Base-by-base conservation (phyloP, 2,797 vertebrate species). In the Brachyalestes nurse region DNA sequence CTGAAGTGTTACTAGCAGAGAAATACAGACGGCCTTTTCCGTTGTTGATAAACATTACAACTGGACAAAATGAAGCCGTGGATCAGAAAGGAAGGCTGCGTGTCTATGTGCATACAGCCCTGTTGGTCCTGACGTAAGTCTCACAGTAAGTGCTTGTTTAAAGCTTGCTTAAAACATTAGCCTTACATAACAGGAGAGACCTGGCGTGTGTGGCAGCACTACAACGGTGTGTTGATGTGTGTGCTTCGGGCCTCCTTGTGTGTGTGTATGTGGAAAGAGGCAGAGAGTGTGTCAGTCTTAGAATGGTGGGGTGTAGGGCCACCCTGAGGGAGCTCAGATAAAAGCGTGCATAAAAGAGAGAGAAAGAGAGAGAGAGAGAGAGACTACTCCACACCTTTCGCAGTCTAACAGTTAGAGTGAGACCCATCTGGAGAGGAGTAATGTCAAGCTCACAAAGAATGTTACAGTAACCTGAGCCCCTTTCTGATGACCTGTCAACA, bases 401-500 rank as follows among this genome's bases (percentile, higher is more conserved):
- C 45, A 25, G 49, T 23, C 25, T 8, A 78, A 64, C 16, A 45
- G 14, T 23, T 5, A 55, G 23, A 81, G 71, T 69, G 12, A 71
- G 45, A 77, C 23, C 64, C 65, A 75, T 83, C 51, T 28, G 61
- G 79, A 83, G 72, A 78, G 60, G 25, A 85, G 75, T 72, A 64
- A 64, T 77, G 73, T 82, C 77, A 79, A 78, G 38, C 76, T 72
- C 82, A 86, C 74, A 82, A 79, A 80, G 70, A 60, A 71, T 65
- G 77, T 75, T 86, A 78, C 80, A 84, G 72, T 64, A 84, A 74
- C 66, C 60, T 65, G 65, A 78, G 79, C 80, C 60, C 38, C 69
- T 83, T 75, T 86, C 74, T 86, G 78, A 86, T 86, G 83, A 81
- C 76, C 85, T 86, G 85, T 86, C 85, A 84, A 73, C 71, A 82